Conservation (phyloP, 2,797 vertebrate species). For the Sebastes aleutianus region DNA sequence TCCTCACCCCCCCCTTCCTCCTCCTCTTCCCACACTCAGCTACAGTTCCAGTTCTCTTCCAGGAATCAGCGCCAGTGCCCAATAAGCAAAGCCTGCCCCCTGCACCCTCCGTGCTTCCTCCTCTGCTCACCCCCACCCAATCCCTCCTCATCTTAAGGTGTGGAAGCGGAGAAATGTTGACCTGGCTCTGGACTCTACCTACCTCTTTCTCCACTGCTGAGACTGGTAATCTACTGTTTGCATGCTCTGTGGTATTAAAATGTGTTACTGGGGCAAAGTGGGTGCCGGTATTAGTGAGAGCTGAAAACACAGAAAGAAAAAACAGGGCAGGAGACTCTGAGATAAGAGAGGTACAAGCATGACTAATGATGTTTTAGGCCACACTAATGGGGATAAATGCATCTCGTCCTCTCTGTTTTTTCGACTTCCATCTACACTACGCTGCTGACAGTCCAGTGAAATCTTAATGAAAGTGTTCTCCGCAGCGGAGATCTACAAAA, state of each 20-base stretch:
- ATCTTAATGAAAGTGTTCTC: neutral
- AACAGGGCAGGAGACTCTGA: neutral
- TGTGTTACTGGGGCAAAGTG: constrained; percentile 71
- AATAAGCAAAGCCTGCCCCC: neutral
- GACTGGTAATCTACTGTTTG: constrained; percentile 64
- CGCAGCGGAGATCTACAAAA: neutral
- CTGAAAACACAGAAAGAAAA: constrained; percentile 1
- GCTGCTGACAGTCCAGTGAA: neutral
- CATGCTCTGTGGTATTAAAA: constrained; percentile 55
- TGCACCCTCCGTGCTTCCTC: constrained; percentile 8
- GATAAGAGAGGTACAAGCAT: constrained; percentile 1
- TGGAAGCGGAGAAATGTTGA: constrained; percentile 28
- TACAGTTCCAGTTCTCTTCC: constrained; percentile 54
- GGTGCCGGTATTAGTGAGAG: constrained; percentile 47
- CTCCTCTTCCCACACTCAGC: neutral
- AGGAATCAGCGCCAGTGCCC: constrained; percentile 23
- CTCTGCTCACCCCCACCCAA: neutral
- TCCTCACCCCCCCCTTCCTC: neutral
- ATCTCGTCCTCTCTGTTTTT: neutral
- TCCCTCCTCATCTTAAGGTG: constrained; percentile 12
- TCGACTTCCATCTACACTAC: neutral
- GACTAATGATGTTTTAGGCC: constrained; percentile 5
- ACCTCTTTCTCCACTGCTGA: constrained; percentile 28
- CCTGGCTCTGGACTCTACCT: constrained; percentile 31
- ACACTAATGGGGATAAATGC: constrained; percentile 2